These are phyloP conservation scores for Lophochroa leadbeateri DNA, from an alignment of 2,113 vertebrate species.

Conservation along the genomic window DNA sequence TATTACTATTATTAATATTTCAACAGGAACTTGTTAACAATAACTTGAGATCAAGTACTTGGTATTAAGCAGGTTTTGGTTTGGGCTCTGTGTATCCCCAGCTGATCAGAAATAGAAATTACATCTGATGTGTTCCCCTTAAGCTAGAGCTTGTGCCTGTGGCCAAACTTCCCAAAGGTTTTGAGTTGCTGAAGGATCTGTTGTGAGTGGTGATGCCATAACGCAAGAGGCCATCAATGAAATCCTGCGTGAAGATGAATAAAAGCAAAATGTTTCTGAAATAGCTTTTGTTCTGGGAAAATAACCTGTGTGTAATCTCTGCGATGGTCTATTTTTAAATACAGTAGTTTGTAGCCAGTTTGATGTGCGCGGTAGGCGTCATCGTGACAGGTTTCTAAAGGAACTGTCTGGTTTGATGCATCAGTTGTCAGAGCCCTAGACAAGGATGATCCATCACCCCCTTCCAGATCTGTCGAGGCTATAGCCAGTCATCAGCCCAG, in stretches of 20 bases:
- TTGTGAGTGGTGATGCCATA: accelerated
- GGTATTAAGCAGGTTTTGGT: not conserved
- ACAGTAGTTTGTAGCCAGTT: accelerated
- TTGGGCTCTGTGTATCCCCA: not conserved
- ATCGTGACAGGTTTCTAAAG: not conserved
- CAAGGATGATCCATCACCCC: not conserved
- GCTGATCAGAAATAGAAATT: not conserved
- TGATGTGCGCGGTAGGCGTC: accelerated
- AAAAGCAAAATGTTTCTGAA: not conserved
- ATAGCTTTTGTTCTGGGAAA: not conserved
- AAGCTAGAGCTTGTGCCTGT: not conserved
- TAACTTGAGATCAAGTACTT: not conserved
- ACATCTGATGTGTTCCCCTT: not conserved
- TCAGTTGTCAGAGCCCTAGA: not conserved
- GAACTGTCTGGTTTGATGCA: not conserved
- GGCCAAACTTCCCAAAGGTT: not conserved
- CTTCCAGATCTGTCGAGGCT: accelerated
- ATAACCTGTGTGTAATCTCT: not conserved
- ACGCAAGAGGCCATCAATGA: not conserved
- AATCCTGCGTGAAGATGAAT: accelerated
- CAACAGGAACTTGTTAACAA: not conserved
- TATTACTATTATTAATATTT: not conserved
- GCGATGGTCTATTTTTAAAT: not conserved
- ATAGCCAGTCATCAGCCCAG: not conserved
- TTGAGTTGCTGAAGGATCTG: not conserved